A percentile compares a stretch with the other conserved stretches of the same genome.
phyloP scores from a whole-genome alignment of 1,140 invertebrate genomes.

The Euschistus heros region DNA sequence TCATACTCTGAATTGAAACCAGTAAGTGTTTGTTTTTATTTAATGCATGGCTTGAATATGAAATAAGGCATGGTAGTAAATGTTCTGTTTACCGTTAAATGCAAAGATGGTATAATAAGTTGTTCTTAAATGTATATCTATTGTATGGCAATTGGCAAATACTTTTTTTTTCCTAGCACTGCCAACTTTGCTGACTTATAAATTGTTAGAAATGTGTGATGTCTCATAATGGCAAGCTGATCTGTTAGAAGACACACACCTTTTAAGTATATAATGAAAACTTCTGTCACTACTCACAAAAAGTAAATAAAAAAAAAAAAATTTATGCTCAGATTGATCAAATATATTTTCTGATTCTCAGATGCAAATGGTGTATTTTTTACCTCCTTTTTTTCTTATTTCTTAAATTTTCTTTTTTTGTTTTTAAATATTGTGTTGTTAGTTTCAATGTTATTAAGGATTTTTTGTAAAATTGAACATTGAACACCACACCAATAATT shows the following conservation, averaged over 20 bases:
- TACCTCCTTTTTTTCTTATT: too few relatives aligned
- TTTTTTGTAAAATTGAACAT: constrained; percentile 3
- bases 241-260: constrained; percentile 2
- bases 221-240: constrained; percentile 2
- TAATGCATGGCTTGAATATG: not conserved
- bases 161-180: constrained; percentile 1
- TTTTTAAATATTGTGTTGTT: not conserved
- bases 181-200: not conserved
- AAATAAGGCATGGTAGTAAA: not conserved
- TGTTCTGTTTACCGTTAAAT: not conserved
- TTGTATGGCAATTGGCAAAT: constrained; percentile 6
- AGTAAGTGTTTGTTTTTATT: constrained; percentile 31
- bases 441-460: constrained; percentile 13
- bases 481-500: not conserved
- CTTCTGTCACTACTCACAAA: not conserved
- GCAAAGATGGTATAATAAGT: not conserved
- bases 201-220: not conserved
- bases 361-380: too few relatives aligned
- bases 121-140: not conserved
- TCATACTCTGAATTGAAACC: constrained; percentile 36
- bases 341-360: too few relatives aligned
- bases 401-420: not conserved
- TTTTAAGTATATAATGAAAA: not conserved
- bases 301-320: not conserved
- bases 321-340: not conserved